Conservation (phyloP, 2,113 vertebrate species). For the Hyaena hyaena region DNA sequence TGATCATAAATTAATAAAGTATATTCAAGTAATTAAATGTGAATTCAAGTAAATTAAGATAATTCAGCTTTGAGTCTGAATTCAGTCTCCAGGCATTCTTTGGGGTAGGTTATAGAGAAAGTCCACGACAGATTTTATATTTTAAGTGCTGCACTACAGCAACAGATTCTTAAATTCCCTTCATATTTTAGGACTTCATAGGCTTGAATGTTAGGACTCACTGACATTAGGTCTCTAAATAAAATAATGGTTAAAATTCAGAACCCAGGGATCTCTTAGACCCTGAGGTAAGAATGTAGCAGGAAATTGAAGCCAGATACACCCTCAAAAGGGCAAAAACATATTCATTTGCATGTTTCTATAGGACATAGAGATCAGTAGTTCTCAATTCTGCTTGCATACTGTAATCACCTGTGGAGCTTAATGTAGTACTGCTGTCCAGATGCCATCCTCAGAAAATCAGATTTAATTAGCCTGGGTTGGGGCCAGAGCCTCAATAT, state of each 20-base stretch:
- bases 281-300: neutral
- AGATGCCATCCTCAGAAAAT: slow-evolving; percentile 2
- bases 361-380: neutral
- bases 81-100: neutral
- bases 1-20: neutral
- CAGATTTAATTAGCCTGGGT: neutral
- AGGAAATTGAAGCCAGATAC: neutral
- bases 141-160: neutral
- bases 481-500: neutral
- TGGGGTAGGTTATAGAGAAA: neutral
- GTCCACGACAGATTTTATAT: neutral
- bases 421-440: neutral
- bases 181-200: neutral
- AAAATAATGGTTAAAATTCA: neutral
- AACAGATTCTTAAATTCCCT: neutral
- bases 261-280: neutral
- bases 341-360: neutral
- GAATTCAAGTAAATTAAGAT: neutral
- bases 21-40: neutral
- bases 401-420: neutral
- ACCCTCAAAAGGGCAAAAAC: neutral
- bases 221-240: neutral
- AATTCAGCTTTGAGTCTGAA: neutral
- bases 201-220: neutral
- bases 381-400: neutral